Conservation (phyloP, 2,888 invertebrate species). For the Lasioglossum vierecki region DNA sequence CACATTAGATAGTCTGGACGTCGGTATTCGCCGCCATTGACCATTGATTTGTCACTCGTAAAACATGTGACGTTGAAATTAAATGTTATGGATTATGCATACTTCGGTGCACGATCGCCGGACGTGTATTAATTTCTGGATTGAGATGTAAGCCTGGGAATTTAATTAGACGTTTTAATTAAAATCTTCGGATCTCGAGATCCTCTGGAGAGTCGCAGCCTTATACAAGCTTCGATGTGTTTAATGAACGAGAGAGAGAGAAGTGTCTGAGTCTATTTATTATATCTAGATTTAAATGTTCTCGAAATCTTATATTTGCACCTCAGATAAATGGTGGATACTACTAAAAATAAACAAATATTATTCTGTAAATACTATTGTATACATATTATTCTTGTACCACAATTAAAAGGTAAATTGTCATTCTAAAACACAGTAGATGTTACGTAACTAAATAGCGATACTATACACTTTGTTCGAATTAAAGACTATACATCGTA, state of each 20-base stretch:
- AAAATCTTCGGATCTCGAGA: background rate
- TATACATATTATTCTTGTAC: background rate
- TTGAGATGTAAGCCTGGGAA: background rate
- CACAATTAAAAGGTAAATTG: background rate
- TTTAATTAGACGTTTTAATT: slow-evolving; percentile 9
- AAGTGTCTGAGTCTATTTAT: background rate
- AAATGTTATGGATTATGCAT: background rate
- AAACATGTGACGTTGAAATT: background rate
- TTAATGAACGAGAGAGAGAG: background rate
- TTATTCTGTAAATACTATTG: background rate
- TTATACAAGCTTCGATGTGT: background rate
- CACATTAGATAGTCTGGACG: background rate
- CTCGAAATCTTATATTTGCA: background rate
- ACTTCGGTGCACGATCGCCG: background rate
- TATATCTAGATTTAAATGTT: background rate
- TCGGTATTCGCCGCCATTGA: background rate
- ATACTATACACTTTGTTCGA: background rate
- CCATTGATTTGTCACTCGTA: background rate
- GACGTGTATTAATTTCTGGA: background rate
- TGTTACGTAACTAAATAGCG: background rate
- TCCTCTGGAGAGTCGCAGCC: background rate
- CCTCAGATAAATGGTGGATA: background rate
- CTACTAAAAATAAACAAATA: background rate
- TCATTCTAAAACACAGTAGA: no score
- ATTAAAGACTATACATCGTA: background rate